A percentile compares a stretch with the other conserved stretches of the same genome.
These are phyloP conservation scores for Tragulus kanchil DNA, from an alignment of 2,113 vertebrate genomes.

Conservation along the genomic window DNA sequence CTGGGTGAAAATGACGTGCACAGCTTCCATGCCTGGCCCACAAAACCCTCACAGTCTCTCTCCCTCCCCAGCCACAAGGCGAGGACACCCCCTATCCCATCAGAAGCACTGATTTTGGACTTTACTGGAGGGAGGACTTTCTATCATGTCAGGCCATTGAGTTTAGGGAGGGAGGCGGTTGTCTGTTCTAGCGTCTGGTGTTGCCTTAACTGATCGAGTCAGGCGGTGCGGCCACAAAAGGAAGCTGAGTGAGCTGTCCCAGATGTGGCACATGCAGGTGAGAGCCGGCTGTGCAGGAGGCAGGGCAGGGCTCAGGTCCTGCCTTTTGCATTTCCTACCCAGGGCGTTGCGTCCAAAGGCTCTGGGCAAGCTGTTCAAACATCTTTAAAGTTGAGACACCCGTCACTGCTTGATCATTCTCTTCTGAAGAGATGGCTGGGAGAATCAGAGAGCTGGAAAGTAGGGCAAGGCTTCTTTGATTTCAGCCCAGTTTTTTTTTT, in stretches of 20 bases:
- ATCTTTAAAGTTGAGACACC: background rate
- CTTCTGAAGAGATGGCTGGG: conserved; percentile 31
- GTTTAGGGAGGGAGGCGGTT: background rate
- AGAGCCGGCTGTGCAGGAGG: background rate
- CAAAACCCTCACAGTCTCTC: background rate
- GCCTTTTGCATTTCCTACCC: background rate
- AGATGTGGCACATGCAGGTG: rapidly evolving
- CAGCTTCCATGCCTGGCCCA: background rate
- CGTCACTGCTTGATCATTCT: background rate
- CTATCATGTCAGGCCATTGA: background rate
- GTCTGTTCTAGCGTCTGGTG: background rate
- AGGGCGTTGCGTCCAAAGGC: background rate
- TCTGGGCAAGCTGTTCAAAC: background rate
- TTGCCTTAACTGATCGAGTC: background rate
- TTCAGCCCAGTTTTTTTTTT: background rate
- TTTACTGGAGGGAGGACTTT: background rate
- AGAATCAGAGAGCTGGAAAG: conserved; percentile 47
- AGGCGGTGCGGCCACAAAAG: background rate
- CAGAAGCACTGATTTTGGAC: background rate
- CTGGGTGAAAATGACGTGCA: background rate
- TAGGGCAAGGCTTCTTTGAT: conserved; percentile 63
- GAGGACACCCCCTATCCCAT: background rate
- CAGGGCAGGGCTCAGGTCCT: background rate
- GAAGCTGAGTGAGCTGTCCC: background rate
- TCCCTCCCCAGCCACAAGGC: background rate